Evolutionary conservation across 1,140 invertebrate species (phyloP).

Genomic region (Melanaphis sacchari): DNA sequence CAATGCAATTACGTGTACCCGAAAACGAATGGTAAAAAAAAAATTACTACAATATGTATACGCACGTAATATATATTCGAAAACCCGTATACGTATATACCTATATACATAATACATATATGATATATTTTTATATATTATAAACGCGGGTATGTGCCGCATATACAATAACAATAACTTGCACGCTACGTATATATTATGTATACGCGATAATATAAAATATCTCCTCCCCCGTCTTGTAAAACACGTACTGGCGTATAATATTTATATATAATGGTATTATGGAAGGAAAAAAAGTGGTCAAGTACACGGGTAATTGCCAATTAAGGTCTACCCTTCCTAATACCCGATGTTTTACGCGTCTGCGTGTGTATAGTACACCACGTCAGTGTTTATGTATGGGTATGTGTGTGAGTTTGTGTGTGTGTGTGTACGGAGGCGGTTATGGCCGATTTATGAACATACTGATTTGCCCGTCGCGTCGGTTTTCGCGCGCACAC

Average conservation of each 20-base stretch:
- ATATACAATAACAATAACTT: neutral
- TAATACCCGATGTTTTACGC: neutral
- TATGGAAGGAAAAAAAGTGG: neutral
- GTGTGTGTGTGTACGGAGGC: neutral
- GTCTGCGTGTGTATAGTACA: neutral
- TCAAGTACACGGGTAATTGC: slow-evolving; percentile 30
- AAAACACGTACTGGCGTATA: neutral
- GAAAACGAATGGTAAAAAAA: neutral
- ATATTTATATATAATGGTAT: neutral
- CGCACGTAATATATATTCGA: neutral
- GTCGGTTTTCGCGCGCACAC: neutral
- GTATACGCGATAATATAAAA: neutral
- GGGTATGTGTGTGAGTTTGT: neutral
- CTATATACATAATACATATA: neutral
- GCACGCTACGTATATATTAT: neutral
- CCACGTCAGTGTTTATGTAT: too few relatives aligned
- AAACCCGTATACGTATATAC: neutral
- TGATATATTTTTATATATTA: too few relatives aligned
- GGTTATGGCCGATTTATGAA: slow-evolving; percentile 38
- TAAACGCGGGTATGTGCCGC: neutral
- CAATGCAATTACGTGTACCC: neutral
- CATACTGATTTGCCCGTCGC: neutral
- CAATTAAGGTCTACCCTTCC: slow-evolving; percentile 33
- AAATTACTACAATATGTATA: slow-evolving; percentile 14
- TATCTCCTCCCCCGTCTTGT: slow-evolving; percentile 15